Evolutionary conservation across 23 tunicate genomes (phyloP).

Genomic region (Trididemnum miniatum): DNA sequence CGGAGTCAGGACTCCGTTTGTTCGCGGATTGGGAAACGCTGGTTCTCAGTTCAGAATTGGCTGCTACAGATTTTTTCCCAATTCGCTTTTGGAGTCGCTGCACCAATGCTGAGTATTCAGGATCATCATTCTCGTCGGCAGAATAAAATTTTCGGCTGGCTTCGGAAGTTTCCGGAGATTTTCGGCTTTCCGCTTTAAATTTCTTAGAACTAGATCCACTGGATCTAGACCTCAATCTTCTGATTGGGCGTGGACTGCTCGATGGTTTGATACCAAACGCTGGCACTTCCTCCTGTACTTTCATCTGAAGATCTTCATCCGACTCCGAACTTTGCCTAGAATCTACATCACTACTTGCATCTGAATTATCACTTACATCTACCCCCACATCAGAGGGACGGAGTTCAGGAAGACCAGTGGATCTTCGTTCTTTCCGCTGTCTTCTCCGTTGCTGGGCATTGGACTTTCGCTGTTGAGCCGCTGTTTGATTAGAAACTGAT

Average conservation of each 20-base stretch:
- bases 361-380: conserved; percentile 54
- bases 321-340: not conserved
- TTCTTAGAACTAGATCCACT: no score
- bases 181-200: not conserved
- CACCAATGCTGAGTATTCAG: conserved; percentile 18
- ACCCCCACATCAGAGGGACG: conserved; percentile 36
- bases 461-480: conserved; percentile 30
- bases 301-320: not conserved
- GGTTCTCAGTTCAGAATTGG: not conserved
- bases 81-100: conserved; percentile 23
- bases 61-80: not conserved
- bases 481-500: conserved; percentile 17
- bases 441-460: conserved; percentile 78
- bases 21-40: not conserved
- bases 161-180: not conserved
- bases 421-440: conserved; percentile 64
- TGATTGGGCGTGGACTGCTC: conserved; percentile 7
- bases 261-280: conserved; percentile 9
- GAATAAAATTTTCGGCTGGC: not conserved
- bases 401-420: conserved; percentile 71
- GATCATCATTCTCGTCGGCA: not conserved
- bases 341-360: conserved; percentile 19
- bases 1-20: no score
- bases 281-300: not conserved
- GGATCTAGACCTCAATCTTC: not conserved